These are phyloP conservation scores for Choloepus hoffmanni DNA, from an alignment of 2,113 vertebrate genomes.

Conservation along the genomic window DNA sequence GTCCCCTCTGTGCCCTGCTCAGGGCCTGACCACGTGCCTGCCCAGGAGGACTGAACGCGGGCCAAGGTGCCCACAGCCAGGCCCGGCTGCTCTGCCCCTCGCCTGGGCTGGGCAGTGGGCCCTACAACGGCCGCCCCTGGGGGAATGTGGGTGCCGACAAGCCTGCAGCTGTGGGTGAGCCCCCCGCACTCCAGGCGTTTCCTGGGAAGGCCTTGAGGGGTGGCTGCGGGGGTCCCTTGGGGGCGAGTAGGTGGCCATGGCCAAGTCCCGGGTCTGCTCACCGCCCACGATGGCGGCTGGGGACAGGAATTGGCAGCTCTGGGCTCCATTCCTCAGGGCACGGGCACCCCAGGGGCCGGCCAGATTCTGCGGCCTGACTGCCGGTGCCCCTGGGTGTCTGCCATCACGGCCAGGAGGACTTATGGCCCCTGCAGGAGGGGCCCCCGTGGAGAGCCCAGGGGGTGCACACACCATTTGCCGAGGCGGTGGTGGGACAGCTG, in stretches of 20 bases:
- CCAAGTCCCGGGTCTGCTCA: no score
- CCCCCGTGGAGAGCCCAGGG: fast-evolving
- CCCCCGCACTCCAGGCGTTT: fast-evolving
- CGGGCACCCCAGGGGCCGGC: fast-evolving
- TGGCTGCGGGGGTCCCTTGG: background rate
- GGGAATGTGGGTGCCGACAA: background rate
- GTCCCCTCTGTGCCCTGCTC: no score
- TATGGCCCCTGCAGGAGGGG: background rate
- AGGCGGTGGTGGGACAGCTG: background rate
- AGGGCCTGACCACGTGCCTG: no score
- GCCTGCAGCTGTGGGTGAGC: background rate
- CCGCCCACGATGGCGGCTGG: fast-evolving
- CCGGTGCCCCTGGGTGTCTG: fast-evolving
- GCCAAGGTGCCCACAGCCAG: fast-evolving
- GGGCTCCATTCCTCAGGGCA: background rate
- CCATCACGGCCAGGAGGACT: fast-evolving
- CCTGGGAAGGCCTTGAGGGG: background rate
- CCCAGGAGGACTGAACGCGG: background rate
- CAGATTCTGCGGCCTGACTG: fast-evolving
- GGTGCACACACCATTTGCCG: conserved; percentile 29
- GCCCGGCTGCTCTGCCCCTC: background rate
- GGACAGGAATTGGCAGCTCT: background rate
- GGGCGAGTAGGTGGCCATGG: fast-evolving
- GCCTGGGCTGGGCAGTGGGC: background rate
- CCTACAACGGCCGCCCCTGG: fast-evolving